Evolutionary conservation across 2,797 vertebrate genomes (phyloP), one percentile per base, ranked within the genome.

Genomic region (Cirrhinus mrigala): DNA sequence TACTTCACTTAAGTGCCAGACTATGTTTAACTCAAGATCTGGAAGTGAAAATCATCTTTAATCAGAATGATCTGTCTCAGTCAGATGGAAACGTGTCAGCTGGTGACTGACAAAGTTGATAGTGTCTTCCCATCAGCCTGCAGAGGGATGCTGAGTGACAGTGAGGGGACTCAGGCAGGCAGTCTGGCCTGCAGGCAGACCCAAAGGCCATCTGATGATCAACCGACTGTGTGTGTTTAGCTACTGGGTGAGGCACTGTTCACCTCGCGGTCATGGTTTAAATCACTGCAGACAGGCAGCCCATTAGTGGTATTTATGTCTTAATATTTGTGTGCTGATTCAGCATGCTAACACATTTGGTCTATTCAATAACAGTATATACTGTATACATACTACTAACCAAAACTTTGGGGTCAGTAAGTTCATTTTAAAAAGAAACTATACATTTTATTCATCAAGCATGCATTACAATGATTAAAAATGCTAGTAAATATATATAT

Each of bases 141-240:
- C 29, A 54, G 18, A 76, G 58, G 71, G 81, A 83, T 12, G 10
- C 46, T 84, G 73, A 77, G 46, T 56, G 82, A 84, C 77, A 85
- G 54, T 20, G 44, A 73, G 52, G 37, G 50, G 52, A 71, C 83
- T 48, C 20, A 27, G 64, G 62, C 37, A 68, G 74, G 29, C 81
- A 83, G 29, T 4, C 58, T 64, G 71, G 73, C 82, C 82, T 52
- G n/a, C 29, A 77, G 73, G 75, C 75, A 84, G 40, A 85, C 77
- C 77, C 54, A 18, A 62, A 73, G 68, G 76, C 76, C 77, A 85
- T 80, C 40, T 80, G 44, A 85, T 85, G 83, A 85, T 79, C 66
- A 85, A 79, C 77, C 44, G 0, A n/a, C 27, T 85, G 27, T 79
- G 52, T 79, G 76, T 70, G 44, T 80, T 64, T 48, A 54, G 83